A percentile compares a stretch with the other conserved stretches of the same genome.
Evolutionary conservation across 2,113 vertebrate species (phyloP).

Genomic region (Mormyrus iriodes): DNA sequence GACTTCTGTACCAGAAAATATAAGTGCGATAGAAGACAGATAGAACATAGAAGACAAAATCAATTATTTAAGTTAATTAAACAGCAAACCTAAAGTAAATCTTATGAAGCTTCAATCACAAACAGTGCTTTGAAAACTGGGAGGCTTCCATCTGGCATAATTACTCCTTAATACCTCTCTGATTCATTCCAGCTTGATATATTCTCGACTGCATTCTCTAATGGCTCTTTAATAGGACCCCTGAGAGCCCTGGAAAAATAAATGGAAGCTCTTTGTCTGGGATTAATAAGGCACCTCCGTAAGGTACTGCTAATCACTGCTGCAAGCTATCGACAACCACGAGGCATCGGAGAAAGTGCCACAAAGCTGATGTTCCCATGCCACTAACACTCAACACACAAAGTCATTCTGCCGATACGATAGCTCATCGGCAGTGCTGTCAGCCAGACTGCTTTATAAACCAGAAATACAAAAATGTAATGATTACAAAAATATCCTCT

Average conservation of each 20-base stretch:
- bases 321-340: background rate
- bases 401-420: background rate
- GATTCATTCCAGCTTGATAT: background rate
- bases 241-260: background rate
- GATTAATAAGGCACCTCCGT: background rate
- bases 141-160: constrained; percentile 1
- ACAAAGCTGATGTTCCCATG: background rate
- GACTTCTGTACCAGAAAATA: background rate
- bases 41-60: no score
- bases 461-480: constrained; percentile 16
- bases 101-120: background rate
- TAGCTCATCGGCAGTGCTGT: background rate
- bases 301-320: background rate
- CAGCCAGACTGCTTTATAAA: background rate
- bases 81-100: constrained; percentile 8
- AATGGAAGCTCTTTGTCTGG: background rate
- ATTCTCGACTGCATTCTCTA: background rate
- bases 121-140: constrained; percentile 4
- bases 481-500: constrained; percentile 18
- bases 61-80: background rate
- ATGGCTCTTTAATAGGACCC: background rate
- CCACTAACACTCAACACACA: background rate
- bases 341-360: background rate
- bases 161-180: constrained; percentile 7
- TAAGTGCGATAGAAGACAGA: background rate